Evolutionary conservation across 2,888 invertebrate genomes (phyloP), one percentile per base, ranked within the genome.

Genomic region (Lasiommata megera): DNA sequence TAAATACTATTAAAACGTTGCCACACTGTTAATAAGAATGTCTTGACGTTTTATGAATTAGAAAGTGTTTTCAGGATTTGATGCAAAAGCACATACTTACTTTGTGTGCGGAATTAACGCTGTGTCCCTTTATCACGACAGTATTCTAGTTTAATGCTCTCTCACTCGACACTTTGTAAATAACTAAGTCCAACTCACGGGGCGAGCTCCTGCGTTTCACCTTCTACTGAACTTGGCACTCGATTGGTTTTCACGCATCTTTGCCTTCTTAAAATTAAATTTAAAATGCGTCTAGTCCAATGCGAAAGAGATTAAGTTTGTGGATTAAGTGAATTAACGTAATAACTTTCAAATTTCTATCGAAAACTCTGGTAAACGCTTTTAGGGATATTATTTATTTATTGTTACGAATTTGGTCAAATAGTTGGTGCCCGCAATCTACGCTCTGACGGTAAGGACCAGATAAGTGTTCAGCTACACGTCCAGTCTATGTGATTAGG

Each of bases 281-380:
- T 68, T 79, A 73, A 79, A 83, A 87, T 84, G 86, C 87, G 86
- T 89, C 90, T 90, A 90, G 90, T 90, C 90, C 88, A 88, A 84
- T 85, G 80, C 82, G 79, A 88, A 88, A 84, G 88, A 88, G 87
- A 88, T 88, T 89, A 87, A 83, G 79, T 83, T 79, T 78, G 80
- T 82, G 81, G 77, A 77, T 76, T 86, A 82, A 84, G 87, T 86
- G 77, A 77, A 79, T 77, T 75, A 74, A 77, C 69, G 66, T 78
- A 74, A 72, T 73, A 69, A 72, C 74, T 70, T 72, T 70, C 67
- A 70, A 69, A 65, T 68, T 72, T 80, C 76, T 77, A 74, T 70
- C 75, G 78, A 78, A 74, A 77, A 77, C 54, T 62, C 59, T 41
- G 63, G 37, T 47, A 51, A n/a, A 51, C 59, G 56, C 58, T 54